Evolutionary conservation across 2,113 vertebrate genomes (phyloP).

Genomic region (Mellivora capensis): DNA sequence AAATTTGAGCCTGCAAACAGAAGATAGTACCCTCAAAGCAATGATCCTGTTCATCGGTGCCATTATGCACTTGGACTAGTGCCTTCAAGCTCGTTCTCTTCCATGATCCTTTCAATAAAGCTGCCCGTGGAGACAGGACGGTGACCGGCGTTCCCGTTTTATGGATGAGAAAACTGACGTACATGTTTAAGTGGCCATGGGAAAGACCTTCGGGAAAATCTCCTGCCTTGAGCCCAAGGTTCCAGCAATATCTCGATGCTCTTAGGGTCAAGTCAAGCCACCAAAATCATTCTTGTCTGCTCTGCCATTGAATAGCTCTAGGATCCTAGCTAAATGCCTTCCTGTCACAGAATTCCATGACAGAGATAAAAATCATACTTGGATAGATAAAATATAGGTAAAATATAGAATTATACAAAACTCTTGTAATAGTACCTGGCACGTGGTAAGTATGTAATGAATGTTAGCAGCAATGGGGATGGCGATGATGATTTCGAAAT

Average conservation of each 20-base stretch:
- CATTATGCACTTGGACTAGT: neutral
- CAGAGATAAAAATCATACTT: no score
- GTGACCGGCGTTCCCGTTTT: neutral
- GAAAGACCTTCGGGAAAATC: neutral
- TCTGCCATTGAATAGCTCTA: neutral
- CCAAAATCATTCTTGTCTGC: neutral
- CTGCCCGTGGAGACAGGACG: neutral
- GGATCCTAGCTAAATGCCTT: neutral
- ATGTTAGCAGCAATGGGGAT: neutral
- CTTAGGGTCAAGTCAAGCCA: neutral
- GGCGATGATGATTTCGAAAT: neutral
- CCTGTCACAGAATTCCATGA: neutral
- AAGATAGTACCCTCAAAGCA: neutral
- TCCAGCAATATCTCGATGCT: accelerated
- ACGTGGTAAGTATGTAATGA: neutral
- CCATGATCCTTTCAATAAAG: neutral
- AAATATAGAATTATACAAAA: neutral
- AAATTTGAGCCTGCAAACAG: constrained; percentile 40
- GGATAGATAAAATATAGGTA: neutral
- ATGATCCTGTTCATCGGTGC: neutral
- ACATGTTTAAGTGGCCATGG: neutral
- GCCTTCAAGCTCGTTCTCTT: neutral
- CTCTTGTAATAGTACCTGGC: neutral
- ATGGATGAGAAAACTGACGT: neutral
- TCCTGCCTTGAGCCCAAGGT: neutral